A percentile compares a stretch with the other conserved stretches of the same genome.
These are phyloP conservation scores for Phania funesta DNA, from an alignment of 2,888 invertebrate species.

Conservation along the genomic window DNA sequence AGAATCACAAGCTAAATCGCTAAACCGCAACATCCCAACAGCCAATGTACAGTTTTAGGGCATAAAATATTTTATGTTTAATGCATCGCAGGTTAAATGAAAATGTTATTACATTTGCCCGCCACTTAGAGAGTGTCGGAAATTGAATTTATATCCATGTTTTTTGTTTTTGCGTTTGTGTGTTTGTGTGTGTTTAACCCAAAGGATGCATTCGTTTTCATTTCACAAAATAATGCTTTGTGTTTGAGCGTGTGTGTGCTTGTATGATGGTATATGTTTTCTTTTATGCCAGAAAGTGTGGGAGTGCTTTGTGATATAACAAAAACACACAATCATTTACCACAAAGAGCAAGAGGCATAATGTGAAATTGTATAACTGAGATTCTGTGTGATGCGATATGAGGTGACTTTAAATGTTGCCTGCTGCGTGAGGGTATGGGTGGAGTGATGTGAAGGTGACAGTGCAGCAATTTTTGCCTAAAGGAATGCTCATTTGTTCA, in stretches of 20 bases:
- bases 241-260: neutral
- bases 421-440: neutral
- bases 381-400: conserved; percentile 63
- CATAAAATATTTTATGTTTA: conserved; percentile 54
- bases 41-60: conserved; percentile 37
- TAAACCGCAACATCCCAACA: conserved; percentile 4
- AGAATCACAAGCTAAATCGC: conserved; percentile 4
- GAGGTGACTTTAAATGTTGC: conserved; percentile 55
- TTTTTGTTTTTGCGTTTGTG: conserved; percentile 1
- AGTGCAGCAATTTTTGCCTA: conserved; percentile 62
- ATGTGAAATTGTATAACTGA: conserved; percentile 57
- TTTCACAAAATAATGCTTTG: conserved; percentile 42
- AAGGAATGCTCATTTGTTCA: conserved; percentile 52
- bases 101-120: conserved; percentile 71
- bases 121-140: conserved; percentile 70
- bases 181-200: conserved; percentile 47
- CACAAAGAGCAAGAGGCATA: conserved; percentile 11
- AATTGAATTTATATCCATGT: conserved; percentile 70
- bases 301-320: conserved; percentile 25
- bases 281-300: neutral
- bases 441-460: conserved; percentile 57
- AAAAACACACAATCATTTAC: conserved; percentile 8
- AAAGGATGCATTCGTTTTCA: conserved; percentile 63
- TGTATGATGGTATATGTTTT: neutral
- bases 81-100: conserved; percentile 69